A percentile compares a stretch with the other conserved stretches of the same genome.
phyloP scores from a whole-genome alignment of 1,140 invertebrate genomes.

The Achroia grisella region DNA sequence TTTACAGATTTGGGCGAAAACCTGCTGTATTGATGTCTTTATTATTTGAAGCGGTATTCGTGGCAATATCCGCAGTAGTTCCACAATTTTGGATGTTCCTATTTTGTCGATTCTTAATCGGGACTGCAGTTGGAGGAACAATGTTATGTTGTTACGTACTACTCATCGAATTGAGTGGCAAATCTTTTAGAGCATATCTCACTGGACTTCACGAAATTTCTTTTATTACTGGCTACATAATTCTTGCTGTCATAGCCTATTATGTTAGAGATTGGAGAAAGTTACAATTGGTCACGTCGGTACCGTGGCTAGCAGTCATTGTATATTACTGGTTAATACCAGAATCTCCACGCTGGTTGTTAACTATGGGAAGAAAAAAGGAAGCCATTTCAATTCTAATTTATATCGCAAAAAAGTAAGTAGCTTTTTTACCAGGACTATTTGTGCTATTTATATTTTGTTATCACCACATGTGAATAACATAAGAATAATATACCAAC shows the following conservation, averaged over 20 bases:
- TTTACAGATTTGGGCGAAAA: conserved; percentile 77
- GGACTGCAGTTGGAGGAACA: conserved; percentile 74
- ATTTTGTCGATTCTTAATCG: conserved; percentile 75
- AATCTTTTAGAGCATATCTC: conserved; percentile 50
- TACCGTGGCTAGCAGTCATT: conserved; percentile 62
- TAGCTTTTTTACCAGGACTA: too few species aligned
- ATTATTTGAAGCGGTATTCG: conserved; percentile 72
- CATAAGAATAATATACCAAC: too few species aligned
- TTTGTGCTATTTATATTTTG: too few species aligned
- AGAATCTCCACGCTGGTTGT: conserved; percentile 61
- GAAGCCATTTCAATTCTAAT: conserved; percentile 43
- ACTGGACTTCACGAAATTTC: conserved; percentile 39
- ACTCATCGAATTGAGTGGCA: conserved; percentile 65
- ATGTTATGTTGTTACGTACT: conserved; percentile 76
- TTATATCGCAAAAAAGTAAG: conserved; percentile 52
- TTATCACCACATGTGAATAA: too few species aligned
- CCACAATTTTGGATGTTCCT: conserved; percentile 77
- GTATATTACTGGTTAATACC: conserved; percentile 49
- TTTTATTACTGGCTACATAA: conserved; percentile 69
- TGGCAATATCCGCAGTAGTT: conserved; percentile 74
- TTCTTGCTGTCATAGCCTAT: conserved; percentile 77
- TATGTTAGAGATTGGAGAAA: conserved; percentile 78
- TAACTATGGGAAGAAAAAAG: conserved; percentile 46
- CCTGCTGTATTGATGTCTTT: conserved; percentile 73
- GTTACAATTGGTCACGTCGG: conserved; percentile 77